These are phyloP conservation scores for Corapipo altera DNA, from an alignment of 2,113 vertebrate species.

Conservation along the genomic window DNA sequence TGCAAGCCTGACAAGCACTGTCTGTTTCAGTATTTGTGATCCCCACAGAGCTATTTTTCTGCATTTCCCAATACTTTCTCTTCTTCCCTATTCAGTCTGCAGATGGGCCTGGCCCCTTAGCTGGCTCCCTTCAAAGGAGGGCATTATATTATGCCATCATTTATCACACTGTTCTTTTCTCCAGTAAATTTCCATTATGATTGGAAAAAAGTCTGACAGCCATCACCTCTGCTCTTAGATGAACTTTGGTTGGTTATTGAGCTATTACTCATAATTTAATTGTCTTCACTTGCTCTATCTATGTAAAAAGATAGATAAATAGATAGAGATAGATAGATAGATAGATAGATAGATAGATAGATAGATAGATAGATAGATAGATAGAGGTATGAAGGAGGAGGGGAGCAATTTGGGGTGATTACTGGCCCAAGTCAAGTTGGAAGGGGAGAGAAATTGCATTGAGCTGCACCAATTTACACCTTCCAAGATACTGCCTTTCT, in stretches of 20 bases:
- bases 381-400: not conserved
- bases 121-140: constrained; percentile 5
- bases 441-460: not conserved
- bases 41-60: constrained; percentile 38
- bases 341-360: not conserved
- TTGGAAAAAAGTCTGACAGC: not conserved
- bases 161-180: not conserved
- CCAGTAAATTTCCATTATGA: constrained; percentile 8
- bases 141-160: not conserved
- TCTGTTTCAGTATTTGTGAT: not conserved
- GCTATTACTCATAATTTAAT: not conserved
- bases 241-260: not conserved
- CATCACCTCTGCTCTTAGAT: constrained; percentile 18
- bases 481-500: not conserved
- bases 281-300: not conserved
- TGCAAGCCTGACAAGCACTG: not conserved
- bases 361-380: not conserved
- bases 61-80: constrained; percentile 51
- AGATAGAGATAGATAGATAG: not conserved
- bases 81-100: not conserved
- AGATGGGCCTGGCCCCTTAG: not conserved
- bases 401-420: not conserved
- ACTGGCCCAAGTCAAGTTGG: not conserved
- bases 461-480: not conserved
- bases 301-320: not conserved